These are phyloP conservation scores for Parascotia fuliginaria DNA, from an alignment of 2,888 invertebrate species.

Conservation along the genomic window DNA sequence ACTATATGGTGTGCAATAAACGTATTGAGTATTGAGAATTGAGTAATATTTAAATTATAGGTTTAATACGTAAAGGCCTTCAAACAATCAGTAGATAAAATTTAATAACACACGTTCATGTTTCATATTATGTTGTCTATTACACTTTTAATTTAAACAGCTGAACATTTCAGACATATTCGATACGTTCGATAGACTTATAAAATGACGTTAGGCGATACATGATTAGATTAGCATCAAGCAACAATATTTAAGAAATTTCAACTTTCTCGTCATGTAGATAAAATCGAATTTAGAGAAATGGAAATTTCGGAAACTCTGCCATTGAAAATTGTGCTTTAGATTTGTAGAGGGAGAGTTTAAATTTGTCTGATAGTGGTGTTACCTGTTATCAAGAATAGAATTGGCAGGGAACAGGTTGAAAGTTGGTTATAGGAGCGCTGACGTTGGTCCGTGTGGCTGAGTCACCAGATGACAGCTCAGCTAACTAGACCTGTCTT, in stretches of 20 bases:
- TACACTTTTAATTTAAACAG: slow-evolving; percentile 1
- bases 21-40: no score
- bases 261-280: neutral
- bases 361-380: slow-evolving; percentile 26
- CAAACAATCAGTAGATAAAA: no score
- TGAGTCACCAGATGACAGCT: slow-evolving; percentile 65
- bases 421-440: slow-evolving; percentile 62
- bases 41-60: no score
- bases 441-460: slow-evolving; percentile 52
- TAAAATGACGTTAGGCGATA: slow-evolving; percentile 55
- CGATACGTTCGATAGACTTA: slow-evolving; percentile 47
- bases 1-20: no score
- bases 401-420: slow-evolving; percentile 69
- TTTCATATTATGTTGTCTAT: no score
- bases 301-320: slow-evolving; percentile 9
- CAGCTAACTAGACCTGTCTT: slow-evolving; percentile 56
- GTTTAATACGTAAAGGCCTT: no score
- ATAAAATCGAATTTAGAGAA: slow-evolving; percentile 5
- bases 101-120: no score
- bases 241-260: slow-evolving; percentile 1
- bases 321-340: slow-evolving; percentile 34
- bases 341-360: slow-evolving; percentile 22
- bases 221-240: slow-evolving; percentile 31
- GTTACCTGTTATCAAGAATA: slow-evolving; percentile 65
- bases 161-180: slow-evolving; percentile 46